Percentiles rank a stretch among this genome's conserved stretches.
These are phyloP conservation scores for Nycteola revayana DNA, from an alignment of 2,888 invertebrate species.

Conservation along the genomic window DNA sequence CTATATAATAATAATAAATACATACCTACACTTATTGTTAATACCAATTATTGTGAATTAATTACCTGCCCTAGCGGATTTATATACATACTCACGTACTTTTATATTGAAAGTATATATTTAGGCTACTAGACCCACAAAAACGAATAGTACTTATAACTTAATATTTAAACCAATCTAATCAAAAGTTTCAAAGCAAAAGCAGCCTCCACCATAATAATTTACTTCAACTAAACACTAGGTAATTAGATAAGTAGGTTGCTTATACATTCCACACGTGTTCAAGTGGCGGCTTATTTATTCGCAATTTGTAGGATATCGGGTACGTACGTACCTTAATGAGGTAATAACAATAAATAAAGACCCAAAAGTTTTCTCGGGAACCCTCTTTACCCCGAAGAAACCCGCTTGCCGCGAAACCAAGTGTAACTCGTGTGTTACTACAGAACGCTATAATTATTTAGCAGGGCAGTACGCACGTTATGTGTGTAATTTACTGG, in stretches of 20 bases:
- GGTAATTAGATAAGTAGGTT: conserved; percentile 48
- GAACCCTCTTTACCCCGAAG: conserved; percentile 60
- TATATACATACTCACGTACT: too few relatives aligned
- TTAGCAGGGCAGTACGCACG: conserved; percentile 44
- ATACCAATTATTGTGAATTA: too few relatives aligned
- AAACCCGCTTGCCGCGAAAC: conserved; percentile 61
- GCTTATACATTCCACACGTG: conserved; percentile 62
- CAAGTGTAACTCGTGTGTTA: conserved; percentile 64
- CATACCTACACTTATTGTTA: too few relatives aligned
- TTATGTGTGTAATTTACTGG: conserved; percentile 45
- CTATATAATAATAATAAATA: too few relatives aligned
- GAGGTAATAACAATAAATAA: conserved; percentile 82
- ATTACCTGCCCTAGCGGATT: too few relatives aligned
- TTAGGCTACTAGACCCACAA: too few relatives aligned
- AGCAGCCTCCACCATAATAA: conserved; percentile 6
- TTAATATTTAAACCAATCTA: too few relatives aligned
- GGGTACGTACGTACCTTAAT: conserved; percentile 78
- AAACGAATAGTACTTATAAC: too few relatives aligned
- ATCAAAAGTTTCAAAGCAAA: too few relatives aligned
- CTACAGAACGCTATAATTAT: conserved; percentile 61
- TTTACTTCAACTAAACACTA: conserved; percentile 18
- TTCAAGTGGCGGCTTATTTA: conserved; percentile 67
- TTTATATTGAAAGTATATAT: too few relatives aligned
- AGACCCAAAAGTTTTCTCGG: conserved; percentile 79
- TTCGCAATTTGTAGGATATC: conserved; percentile 80